Percentiles rank a stretch among this genome's conserved stretches.
phyloP scores from a whole-genome alignment of 2,113 vertebrate species.

The Planiliza haematocheilus region DNA sequence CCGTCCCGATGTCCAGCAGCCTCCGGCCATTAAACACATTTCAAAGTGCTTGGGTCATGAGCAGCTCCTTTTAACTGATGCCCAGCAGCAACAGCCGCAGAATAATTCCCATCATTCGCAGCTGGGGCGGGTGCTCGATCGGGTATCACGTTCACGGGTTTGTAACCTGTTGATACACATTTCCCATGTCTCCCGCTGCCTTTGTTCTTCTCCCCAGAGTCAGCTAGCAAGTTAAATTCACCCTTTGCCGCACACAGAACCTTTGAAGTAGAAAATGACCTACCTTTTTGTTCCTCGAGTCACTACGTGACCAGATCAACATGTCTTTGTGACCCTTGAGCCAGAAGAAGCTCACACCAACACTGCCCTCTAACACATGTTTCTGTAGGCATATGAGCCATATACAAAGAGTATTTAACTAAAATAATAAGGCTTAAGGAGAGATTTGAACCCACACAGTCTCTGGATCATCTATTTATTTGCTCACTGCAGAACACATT shows the following conservation, averaged over 20 bases:
- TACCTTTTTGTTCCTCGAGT: neutral
- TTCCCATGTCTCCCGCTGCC: constrained; percentile 21
- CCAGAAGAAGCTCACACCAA: neutral
- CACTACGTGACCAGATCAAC: neutral
- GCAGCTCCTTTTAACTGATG: constrained; percentile 32
- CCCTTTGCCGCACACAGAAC: neutral
- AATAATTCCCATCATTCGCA: constrained; percentile 24
- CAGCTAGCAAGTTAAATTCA: constrained; percentile 5
- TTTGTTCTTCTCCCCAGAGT: constrained; percentile 28
- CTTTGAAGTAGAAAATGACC: neutral
- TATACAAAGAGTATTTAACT: no score
- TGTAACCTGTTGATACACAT: constrained; percentile 13
- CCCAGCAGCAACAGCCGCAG: constrained; percentile 35
- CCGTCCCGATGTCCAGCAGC: constrained; percentile 48
- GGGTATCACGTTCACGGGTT: constrained; percentile 6
- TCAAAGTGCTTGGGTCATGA: constrained; percentile 54
- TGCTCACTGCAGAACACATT: no score
- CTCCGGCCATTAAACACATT: constrained; percentile 39
- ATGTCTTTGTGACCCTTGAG: neutral
- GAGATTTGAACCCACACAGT: no score
- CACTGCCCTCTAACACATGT: rapidly evolving
- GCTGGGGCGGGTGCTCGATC: neutral
- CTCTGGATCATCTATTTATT: no score
- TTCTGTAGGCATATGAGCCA: no score
- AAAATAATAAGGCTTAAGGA: no score